These are phyloP conservation scores for Siniperca chuatsi DNA, from an alignment of 2,113 vertebrate genomes.

Conservation along the genomic window DNA sequence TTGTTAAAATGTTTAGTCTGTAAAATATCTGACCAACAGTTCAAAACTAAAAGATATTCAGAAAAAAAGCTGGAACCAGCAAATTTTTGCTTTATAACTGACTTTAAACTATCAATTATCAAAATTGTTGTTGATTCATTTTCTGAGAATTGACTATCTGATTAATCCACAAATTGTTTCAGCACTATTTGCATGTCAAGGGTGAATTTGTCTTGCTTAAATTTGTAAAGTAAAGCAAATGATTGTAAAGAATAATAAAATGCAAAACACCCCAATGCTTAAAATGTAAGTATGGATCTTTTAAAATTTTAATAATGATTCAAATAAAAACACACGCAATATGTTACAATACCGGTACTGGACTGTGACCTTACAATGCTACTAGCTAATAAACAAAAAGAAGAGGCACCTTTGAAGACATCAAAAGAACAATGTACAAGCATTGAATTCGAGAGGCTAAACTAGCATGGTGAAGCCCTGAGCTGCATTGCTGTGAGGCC, in stretches of 20 bases:
- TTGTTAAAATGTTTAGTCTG: not conserved
- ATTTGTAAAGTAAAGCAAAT: not conserved
- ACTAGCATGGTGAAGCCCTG: conserved; percentile 20
- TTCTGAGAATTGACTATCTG: not conserved
- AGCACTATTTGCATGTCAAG: conserved; percentile 2
- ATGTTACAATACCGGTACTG: not conserved
- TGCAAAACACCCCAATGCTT: not conserved
- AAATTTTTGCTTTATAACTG: not conserved
- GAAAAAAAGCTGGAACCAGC: not conserved
- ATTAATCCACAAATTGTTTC: not conserved
- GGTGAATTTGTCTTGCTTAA: not conserved
- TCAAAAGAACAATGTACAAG: conserved; percentile 23
- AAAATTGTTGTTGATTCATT: not conserved
- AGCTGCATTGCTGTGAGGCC: conserved; percentile 29
- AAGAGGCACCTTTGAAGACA: conserved; percentile 12
- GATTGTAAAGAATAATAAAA: not conserved
- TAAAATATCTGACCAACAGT: not conserved
- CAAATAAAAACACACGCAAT: not conserved
- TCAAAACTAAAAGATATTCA: not conserved
- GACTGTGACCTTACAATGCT: not conserved
- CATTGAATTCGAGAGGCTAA: conserved; percentile 25
- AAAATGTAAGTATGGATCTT: not conserved
- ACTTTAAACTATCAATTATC: not conserved
- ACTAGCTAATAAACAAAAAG: not conserved
- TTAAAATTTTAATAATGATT: not conserved